Conservation (phyloP, 2,113 vertebrate genomes). For the Typhlomys cinereus region DNA sequence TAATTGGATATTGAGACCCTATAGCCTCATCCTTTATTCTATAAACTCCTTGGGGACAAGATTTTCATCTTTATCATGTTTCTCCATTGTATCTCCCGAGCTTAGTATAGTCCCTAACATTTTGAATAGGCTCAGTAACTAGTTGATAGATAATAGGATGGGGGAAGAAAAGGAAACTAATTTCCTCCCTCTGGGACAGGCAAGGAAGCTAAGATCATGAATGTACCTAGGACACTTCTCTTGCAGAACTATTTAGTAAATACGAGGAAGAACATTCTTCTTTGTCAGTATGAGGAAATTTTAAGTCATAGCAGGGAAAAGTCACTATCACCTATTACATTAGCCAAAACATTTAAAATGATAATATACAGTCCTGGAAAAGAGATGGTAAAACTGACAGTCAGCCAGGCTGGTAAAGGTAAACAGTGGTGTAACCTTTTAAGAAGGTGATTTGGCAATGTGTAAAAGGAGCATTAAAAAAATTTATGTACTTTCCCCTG, state of each 20-base stretch:
- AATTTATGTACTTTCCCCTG: constrained; percentile 28
- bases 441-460: constrained; percentile 31
- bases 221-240: not conserved
- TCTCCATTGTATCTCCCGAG: not conserved
- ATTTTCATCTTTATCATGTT: not conserved
- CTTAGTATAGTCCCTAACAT: not conserved
- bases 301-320: not conserved
- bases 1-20: not conserved
- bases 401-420: not conserved
- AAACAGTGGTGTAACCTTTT: not conserved
- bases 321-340: not conserved
- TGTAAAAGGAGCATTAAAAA: constrained; percentile 46
- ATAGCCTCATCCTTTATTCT: not conserved
- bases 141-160: not conserved
- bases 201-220: not conserved
- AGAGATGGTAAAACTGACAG: not conserved
- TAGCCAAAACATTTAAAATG: not conserved
- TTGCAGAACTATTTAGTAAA: not conserved
- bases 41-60: not conserved
- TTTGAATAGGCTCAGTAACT: not conserved
- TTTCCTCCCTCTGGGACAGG: not conserved
- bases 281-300: constrained; percentile 15
- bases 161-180: not conserved
- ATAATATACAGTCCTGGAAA: not conserved
- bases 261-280: not conserved